These are phyloP conservation scores for Belgica antarctica DNA, from an alignment of 2,888 invertebrate species.

Conservation along the genomic window DNA sequence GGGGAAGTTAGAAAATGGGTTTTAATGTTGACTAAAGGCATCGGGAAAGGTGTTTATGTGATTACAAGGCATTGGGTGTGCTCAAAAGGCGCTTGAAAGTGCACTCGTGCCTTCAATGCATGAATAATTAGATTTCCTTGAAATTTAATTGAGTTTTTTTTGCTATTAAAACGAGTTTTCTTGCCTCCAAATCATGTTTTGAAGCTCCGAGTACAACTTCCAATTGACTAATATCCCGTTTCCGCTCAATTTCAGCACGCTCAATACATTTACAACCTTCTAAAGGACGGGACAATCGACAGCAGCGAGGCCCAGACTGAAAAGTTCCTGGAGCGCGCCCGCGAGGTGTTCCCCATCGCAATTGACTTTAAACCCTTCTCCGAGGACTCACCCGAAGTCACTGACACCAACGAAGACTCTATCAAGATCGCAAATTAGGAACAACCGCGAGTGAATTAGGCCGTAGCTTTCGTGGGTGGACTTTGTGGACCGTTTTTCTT, in stretches of 20 bases:
- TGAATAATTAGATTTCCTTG: too few species aligned
- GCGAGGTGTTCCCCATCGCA: conserved; percentile 18
- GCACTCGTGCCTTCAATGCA: too few species aligned
- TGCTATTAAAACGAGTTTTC: not conserved
- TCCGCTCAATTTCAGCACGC: conserved; percentile 20
- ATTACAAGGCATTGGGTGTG: too few species aligned
- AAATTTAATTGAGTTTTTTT: not conserved
- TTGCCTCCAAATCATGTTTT: too few species aligned
- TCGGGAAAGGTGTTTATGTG: conserved; percentile 54
- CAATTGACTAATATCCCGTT: too few species aligned
- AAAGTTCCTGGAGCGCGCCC: conserved; percentile 8
- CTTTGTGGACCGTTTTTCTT: not conserved
- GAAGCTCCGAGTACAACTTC: too few species aligned
- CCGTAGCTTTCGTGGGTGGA: too few species aligned
- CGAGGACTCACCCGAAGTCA: not conserved
- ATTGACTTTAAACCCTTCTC: conserved; percentile 13
- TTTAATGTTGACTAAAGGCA: conserved; percentile 68
- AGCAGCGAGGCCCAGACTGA: not conserved
- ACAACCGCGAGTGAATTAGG: not conserved
- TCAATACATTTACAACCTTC: conserved; percentile 13
- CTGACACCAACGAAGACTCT: not conserved
- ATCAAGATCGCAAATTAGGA: not conserved
- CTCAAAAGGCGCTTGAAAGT: too few species aligned
- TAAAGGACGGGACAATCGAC: not conserved
- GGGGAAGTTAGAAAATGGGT: too few species aligned